A percentile compares a stretch with the other conserved stretches of the same genome.
These are phyloP conservation scores for Rousettus madagascariensis DNA, from an alignment of 2,797 vertebrate species.

Conservation along the genomic window DNA sequence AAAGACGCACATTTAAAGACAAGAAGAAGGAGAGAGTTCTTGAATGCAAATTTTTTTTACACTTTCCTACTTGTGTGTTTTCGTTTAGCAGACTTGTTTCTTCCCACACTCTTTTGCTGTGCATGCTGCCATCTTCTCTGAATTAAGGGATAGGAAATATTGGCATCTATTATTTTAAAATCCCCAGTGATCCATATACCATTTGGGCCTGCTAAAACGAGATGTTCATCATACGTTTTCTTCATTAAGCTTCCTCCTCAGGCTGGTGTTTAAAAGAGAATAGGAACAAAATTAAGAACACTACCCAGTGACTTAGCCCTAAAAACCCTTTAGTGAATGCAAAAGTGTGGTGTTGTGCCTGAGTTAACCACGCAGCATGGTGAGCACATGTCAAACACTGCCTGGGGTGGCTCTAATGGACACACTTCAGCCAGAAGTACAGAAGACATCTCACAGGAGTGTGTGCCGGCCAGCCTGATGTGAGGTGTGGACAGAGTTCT, in stretches of 20 bases:
- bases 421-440: too few species aligned
- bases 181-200: too few species aligned
- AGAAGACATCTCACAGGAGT: too few species aligned
- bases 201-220: background rate
- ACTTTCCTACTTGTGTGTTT: background rate
- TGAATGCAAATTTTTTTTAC: background rate
- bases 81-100: background rate
- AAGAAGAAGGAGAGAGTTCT: background rate
- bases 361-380: fast-evolving
- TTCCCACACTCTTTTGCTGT: background rate
- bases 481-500: background rate
- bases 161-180: background rate
- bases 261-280: background rate
- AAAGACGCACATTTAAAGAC: background rate
- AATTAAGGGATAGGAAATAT: background rate
- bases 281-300: background rate
- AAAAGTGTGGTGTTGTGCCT: fast-evolving
- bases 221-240: background rate
- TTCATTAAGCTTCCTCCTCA: background rate
- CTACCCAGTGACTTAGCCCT: background rate
- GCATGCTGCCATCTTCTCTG: background rate
- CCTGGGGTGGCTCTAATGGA: too few species aligned
- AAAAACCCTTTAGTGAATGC: background rate
- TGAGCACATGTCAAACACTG: fast-evolving
- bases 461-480: background rate